Percentiles rank a stretch among this genome's conserved stretches.
Evolutionary conservation across 2,113 vertebrate genomes (phyloP).

Genomic region (Tricholaema leucomelas): DNA sequence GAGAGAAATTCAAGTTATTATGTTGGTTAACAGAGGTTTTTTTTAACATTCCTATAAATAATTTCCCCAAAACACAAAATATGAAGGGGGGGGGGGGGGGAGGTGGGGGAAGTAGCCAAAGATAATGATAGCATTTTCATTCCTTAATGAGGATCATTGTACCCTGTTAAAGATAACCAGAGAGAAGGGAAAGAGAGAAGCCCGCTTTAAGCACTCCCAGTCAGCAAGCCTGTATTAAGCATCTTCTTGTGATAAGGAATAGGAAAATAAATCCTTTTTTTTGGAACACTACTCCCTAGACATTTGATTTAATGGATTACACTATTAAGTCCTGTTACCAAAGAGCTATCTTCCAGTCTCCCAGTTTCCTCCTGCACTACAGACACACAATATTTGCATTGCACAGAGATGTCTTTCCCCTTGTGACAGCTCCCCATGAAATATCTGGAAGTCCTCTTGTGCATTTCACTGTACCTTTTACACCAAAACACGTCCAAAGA

Average conservation of each 20-base stretch:
- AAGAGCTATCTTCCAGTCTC: constrained; percentile 7
- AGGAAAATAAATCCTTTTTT: neutral
- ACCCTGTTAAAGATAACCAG: neutral
- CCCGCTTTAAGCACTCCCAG: neutral
- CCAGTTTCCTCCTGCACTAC: constrained; percentile 6
- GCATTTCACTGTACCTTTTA: constrained; percentile 22
- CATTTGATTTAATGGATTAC: constrained; percentile 24
- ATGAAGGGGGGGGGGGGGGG: no score
- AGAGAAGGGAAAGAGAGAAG: neutral
- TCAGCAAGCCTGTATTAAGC: constrained; percentile 1
- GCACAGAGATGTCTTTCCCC: neutral
- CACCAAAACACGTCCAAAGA: constrained; percentile 8
- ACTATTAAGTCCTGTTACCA: constrained; percentile 1
- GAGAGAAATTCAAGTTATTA: constrained; percentile 19
- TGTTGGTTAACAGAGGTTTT: neutral
- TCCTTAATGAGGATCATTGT: neutral
- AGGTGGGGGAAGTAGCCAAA: neutral
- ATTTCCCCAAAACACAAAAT: neutral
- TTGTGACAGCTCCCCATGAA: constrained; percentile 21
- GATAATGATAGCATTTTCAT: neutral
- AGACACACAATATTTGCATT: neutral
- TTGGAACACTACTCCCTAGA: neutral
- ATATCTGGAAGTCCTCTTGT: neutral
- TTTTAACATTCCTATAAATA: neutral
- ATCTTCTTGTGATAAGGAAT: neutral